Percentiles rank a stretch among this genome's conserved stretches.
Evolutionary conservation across 2,797 vertebrate species (phyloP).

Genomic region (Antrozous pallidus): DNA sequence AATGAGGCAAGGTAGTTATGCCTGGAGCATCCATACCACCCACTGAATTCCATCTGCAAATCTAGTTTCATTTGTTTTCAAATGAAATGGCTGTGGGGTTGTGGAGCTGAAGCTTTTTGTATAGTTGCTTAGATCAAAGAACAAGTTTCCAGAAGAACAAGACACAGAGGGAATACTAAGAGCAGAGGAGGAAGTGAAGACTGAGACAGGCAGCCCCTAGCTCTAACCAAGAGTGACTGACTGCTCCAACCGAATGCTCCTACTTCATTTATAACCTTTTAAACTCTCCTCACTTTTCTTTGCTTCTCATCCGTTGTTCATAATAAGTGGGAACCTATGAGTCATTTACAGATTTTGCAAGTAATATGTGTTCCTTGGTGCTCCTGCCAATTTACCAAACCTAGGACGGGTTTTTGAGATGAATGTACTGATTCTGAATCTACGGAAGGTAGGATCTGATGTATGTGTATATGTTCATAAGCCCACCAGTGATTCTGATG

Average conservation of each 20-base stretch:
- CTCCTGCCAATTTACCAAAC: not conserved
- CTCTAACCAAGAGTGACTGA: not conserved
- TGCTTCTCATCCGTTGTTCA: constrained; percentile 20
- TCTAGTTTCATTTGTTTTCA: constrained; percentile 6
- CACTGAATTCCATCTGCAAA: not conserved
- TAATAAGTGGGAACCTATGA: constrained; percentile 34
- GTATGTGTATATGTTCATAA: not conserved
- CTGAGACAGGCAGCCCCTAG: not conserved
- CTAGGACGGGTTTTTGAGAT: not conserved
- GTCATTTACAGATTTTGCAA: constrained; percentile 5
- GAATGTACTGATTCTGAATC: not conserved
- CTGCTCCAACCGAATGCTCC: not conserved
- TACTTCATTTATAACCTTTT: not conserved
- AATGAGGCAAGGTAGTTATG: not conserved
- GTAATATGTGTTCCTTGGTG: not conserved
- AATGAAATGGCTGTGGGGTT: not conserved
- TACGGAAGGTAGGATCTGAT: not conserved
- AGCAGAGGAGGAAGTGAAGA: constrained; percentile 15
- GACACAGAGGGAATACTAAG: constrained; percentile 65
- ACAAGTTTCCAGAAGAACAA: constrained; percentile 61
- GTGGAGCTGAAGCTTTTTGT: constrained; percentile 44
- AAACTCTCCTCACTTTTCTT: not conserved
- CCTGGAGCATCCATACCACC: not conserved
- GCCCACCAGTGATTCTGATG: not conserved
- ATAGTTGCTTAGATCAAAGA: constrained; percentile 73